Base-by-base conservation (phyloP, 2,888 invertebrate genomes). In the Glaucopsyche alexis region DNA sequence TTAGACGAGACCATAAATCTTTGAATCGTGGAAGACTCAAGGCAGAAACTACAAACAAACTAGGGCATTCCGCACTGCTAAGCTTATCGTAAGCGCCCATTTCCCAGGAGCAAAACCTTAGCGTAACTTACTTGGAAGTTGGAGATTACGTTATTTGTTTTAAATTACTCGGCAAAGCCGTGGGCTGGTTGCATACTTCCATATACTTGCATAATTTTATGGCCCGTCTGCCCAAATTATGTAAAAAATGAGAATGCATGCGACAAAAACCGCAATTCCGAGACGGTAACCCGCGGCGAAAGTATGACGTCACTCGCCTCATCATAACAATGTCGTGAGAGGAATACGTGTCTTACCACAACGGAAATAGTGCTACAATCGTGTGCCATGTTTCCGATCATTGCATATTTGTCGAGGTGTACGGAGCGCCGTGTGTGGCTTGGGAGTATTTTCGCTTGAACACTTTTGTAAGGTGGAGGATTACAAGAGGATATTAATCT, bases 161-260 rank as follows among this genome's bases (percentile, higher is more conserved):
- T 16, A 16, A 16, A 55, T 55, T 55, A 55, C 9, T 60, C 29
- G 29, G 13, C 60, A 16, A 7, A 29, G 19, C 52, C 60, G 60
- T 60, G 60, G 60, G 29, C 60, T 60, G 60, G 13, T 60, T 29
- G 60, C 60, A 60, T 29, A 60, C 29, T n/a, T n/a, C n/a, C n/a
- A 16, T 13, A 11, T 60, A 38, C 1, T 47, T 47, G 47, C 38
- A 60, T 60, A 60, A 60, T 60, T 38, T 7, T 7, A 60, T 29
- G 60, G 13, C 60, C 13, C 13, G 29, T 29, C 29, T 29, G 29
- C 29, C 60, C 29, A 60, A 60, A 60, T 60, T 29, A 60, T 60
- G 14, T 13, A 29, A 60, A 60, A 60, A 60, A 42, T 29, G 29
- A 42, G 8, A 42, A 60, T 60, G 13, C 60, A 16, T 29, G 60